Conservation (phyloP, 2,888 invertebrate species). For the Podotricha telesiphe region DNA sequence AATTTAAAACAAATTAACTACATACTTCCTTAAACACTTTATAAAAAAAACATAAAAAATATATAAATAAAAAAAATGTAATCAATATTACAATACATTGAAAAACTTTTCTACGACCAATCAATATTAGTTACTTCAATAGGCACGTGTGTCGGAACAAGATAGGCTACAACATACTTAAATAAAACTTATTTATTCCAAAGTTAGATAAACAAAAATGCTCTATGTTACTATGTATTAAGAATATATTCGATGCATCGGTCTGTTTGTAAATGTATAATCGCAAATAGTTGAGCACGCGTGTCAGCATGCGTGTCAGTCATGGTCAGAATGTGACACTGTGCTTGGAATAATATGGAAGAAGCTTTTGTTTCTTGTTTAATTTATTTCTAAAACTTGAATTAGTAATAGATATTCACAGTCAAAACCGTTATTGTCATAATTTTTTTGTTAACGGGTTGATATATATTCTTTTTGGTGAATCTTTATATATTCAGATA, state of each 20-base stretch:
- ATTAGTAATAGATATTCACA: background rate
- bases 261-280: conserved; percentile 40
- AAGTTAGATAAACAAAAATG: conserved; percentile 29
- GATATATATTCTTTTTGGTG: too few relatives aligned
- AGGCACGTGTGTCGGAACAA: conserved; percentile 51
- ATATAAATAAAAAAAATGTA: background rate
- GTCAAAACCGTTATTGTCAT: too few relatives aligned
- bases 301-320: conserved; percentile 52
- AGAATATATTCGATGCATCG: conserved; percentile 22
- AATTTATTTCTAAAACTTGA: background rate
- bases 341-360: conserved; percentile 49
- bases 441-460: too few relatives aligned
- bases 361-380: conserved; percentile 40
- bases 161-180: conserved; percentile 50
- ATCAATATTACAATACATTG: background rate
- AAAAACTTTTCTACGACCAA: conserved; percentile 25
- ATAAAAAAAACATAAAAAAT: background rate
- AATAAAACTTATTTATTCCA: background rate
- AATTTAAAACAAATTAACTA: too few relatives aligned
- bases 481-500: too few relatives aligned
- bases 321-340: conserved; percentile 53
- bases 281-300: conserved; percentile 38
- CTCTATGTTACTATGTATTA: conserved; percentile 38
- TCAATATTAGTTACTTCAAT: conserved; percentile 47
- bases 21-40: background rate